Conservation (phyloP, 2,888 invertebrate species). For the Steinernema hermaphroditum region DNA sequence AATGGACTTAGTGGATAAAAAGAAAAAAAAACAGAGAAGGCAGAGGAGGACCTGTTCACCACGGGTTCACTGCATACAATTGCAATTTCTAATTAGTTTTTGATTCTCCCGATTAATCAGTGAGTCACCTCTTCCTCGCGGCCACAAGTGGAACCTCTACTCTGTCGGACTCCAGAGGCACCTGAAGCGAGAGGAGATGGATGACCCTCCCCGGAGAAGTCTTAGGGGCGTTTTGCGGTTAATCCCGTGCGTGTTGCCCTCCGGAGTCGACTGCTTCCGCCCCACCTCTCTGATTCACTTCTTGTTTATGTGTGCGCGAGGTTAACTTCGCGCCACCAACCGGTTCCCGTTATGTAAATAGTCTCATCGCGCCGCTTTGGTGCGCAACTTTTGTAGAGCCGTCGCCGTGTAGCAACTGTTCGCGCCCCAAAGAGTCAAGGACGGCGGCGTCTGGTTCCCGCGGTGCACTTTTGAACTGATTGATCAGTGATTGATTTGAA, state of each 20-base stretch:
- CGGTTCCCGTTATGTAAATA: slow-evolving; percentile 26
- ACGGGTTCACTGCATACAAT: too few relatives aligned
- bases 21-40: too few relatives aligned
- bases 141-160: neutral
- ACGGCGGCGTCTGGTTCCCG: neutral
- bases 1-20: too few relatives aligned
- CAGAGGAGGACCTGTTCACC: too few relatives aligned
- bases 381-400: slow-evolving; percentile 20
- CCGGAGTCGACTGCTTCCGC: neutral
- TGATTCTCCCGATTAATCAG: neutral
- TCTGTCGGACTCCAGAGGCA: too few relatives aligned
- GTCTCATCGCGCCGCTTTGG: slow-evolving; percentile 1
- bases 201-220: slow-evolving; percentile 10
- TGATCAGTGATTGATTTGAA: too few relatives aligned
- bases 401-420: neutral
- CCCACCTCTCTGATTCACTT: neutral
- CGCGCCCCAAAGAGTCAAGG: slow-evolving; percentile 17
- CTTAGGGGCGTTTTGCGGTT: slow-evolving; percentile 18
- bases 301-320: slow-evolving; percentile 16
- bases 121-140: slow-evolving; percentile 1
- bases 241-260: slow-evolving; percentile 12
- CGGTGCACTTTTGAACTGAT: slow-evolving; percentile 7
- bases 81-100: too few relatives aligned
- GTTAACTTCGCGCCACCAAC: slow-evolving; percentile 5
- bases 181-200: too few relatives aligned